These are phyloP conservation scores for Podarcis muralis DNA, from an alignment of 2,113 vertebrate genomes.

Conservation along the genomic window DNA sequence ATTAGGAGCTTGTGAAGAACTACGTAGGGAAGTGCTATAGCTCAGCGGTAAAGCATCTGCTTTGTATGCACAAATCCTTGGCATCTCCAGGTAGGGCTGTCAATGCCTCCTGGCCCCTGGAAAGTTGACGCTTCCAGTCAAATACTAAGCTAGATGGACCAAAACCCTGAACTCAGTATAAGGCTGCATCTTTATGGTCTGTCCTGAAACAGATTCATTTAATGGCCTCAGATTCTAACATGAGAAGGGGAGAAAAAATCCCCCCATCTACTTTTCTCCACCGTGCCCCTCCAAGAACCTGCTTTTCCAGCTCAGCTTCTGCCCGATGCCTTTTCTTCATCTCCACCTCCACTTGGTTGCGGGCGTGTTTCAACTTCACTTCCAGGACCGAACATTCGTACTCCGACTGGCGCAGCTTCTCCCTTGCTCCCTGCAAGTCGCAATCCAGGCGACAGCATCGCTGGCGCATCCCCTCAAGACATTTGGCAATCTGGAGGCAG, in stretches of 20 bases:
- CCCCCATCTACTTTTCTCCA: too few relatives aligned
- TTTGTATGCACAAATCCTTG: too few relatives aligned
- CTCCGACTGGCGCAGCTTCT: conserved; percentile 76
- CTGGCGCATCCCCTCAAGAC: conserved; percentile 71
- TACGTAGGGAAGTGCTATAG: not conserved
- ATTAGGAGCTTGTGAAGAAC: not conserved
- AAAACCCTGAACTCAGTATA: too few relatives aligned
- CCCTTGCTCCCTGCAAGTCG: conserved; percentile 76
- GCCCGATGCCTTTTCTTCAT: conserved; percentile 81
- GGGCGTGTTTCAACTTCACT: conserved; percentile 81
- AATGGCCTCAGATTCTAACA: too few relatives aligned
- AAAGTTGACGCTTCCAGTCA: too few relatives aligned
- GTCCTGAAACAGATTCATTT: not conserved
- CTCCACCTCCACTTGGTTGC: conserved; percentile 84
- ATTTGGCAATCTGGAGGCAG: conserved; percentile 66
- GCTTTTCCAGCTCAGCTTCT: conserved; percentile 76
- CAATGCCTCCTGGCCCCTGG: too few relatives aligned
- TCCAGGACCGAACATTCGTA: conserved; percentile 77
- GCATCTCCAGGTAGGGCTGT: too few relatives aligned
- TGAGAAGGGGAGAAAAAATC: too few relatives aligned
- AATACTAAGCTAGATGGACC: too few relatives aligned
- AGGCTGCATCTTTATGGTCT: not conserved
- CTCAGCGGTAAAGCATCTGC: too few relatives aligned
- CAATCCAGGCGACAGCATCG: conserved; percentile 70
- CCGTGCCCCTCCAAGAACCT: conserved; percentile 58